Evolutionary conservation across 2,888 invertebrate genomes (phyloP).

Genomic region (Pheosia tremula): DNA sequence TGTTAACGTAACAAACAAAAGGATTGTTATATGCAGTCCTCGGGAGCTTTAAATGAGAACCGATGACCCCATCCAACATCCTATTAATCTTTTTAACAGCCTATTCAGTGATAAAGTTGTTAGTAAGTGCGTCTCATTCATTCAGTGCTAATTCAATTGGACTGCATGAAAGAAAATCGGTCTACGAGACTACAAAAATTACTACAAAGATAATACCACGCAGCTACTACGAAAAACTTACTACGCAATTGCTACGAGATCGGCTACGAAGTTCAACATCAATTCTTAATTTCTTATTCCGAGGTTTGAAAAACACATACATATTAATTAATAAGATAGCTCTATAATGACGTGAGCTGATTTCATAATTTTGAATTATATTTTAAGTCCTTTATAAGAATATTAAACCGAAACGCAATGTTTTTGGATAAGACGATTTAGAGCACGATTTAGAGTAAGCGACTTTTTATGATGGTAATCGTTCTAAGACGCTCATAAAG

Average conservation of each 20-base stretch:
- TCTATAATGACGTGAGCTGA: too few species aligned
- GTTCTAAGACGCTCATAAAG: slow-evolving; percentile 28
- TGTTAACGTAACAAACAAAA: slow-evolving; percentile 41
- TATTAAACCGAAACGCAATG: background rate
- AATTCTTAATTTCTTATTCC: too few species aligned
- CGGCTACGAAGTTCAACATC: background rate
- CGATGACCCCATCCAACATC: slow-evolving; percentile 64
- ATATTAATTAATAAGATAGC: too few species aligned
- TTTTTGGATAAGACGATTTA: slow-evolving; percentile 25
- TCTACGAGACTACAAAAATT: background rate
- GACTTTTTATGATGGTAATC: slow-evolving; percentile 50
- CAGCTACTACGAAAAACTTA: background rate
- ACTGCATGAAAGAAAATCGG: too few species aligned
- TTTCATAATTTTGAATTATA: too few species aligned
- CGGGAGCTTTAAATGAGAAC: slow-evolving; percentile 66
- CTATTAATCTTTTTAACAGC: slow-evolving; percentile 75
- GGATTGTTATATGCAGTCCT: slow-evolving; percentile 52
- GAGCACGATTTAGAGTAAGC: slow-evolving; percentile 39
- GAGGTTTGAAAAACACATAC: too few species aligned
- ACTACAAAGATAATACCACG: too few species aligned
- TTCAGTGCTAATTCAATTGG: background rate
- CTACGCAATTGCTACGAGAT: background rate
- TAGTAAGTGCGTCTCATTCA: slow-evolving; percentile 8
- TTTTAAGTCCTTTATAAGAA: too few species aligned
- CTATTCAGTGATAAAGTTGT: slow-evolving; percentile 42